Evolutionary conservation across 1,140 invertebrate species (phyloP), one percentile per base, ranked within the genome.

Genomic region (Aphis craccivora): DNA sequence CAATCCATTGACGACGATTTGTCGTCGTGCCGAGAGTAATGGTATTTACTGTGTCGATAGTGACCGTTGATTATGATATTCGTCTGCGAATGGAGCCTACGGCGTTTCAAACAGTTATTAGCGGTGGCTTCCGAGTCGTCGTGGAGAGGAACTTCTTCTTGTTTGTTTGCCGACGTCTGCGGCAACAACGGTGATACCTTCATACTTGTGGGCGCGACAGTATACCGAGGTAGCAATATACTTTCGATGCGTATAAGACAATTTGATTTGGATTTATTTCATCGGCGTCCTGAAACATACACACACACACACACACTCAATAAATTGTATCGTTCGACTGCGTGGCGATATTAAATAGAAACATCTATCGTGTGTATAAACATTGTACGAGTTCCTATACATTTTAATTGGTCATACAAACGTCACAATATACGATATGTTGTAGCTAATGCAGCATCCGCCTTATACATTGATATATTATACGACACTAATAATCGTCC

Each of bases 361-460:
- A 76, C 60, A 76, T 76, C 60, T 83, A 40, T 40, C 37, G 37
- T 40, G 37, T 37, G 35, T 83, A 84, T 23, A 84, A 43, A 84
- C 83, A 83, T 84, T 84, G 23, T 43, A 40, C 8, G 83, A 84
- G 83, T 84, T 84, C 37, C 9, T 25, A 87, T 40, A 83, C 37
- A 40, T 40, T 37, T 84, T 84, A 84, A 84, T 84, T 84, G 83
- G 83, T 40, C 83, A 43, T 25, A 30, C 84, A 45, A 43, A 86
- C 84, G 84, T 43, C 84, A 45, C 83, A 43, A 86, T 86, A 45
- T 40, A 43, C 40, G 40, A 88, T 35, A 88, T 51, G 87, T 88
- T 48, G 81, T 37, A 83, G 37, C 83, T 84, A 84, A 84, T 35
- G 87, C 86, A 51, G 87, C 87, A 88, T 88, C 48, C 87, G 87